Evolutionary conservation across 2,113 vertebrate genomes (phyloP).

Genomic region (Alligator mississippiensis): DNA sequence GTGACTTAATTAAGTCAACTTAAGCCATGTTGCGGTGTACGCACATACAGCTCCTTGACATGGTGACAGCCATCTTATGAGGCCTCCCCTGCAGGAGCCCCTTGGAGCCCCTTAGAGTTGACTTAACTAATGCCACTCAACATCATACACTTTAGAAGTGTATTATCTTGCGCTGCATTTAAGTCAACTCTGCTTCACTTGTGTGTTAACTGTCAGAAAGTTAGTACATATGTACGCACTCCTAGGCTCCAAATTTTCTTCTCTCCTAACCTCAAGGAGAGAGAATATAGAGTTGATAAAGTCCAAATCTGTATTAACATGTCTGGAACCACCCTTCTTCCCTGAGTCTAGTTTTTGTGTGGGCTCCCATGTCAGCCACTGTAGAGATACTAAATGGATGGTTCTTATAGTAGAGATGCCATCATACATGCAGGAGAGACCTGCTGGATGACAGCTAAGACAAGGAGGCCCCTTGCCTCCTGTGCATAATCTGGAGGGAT

Average conservation of each 20-base stretch:
- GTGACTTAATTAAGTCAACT: too few species aligned
- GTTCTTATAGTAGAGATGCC: neutral
- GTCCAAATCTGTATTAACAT: neutral
- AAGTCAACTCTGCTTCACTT: too few species aligned
- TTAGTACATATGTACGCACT: neutral
- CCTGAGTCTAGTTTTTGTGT: neutral
- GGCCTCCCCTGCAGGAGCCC: neutral
- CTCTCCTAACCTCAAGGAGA: neutral
- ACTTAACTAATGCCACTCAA: too few species aligned
- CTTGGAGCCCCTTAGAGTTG: too few species aligned
- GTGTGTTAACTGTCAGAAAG: too few species aligned
- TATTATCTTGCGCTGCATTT: too few species aligned
- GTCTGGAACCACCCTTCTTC: neutral
- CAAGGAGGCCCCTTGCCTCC: neutral
- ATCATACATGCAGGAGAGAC: neutral
- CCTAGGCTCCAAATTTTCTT: conserved; percentile 14
- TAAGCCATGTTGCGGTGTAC: too few species aligned
- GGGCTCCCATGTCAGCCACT: neutral
- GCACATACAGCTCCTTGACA: too few species aligned
- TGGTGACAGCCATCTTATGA: too few species aligned
- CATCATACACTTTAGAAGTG: too few species aligned
- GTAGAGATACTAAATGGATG: neutral
- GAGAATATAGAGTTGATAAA: neutral
- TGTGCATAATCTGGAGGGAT: neutral
- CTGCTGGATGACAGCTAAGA: neutral